Evolutionary conservation across 2,797 vertebrate species (phyloP).

Genomic region (Crax fasciolata): DNA sequence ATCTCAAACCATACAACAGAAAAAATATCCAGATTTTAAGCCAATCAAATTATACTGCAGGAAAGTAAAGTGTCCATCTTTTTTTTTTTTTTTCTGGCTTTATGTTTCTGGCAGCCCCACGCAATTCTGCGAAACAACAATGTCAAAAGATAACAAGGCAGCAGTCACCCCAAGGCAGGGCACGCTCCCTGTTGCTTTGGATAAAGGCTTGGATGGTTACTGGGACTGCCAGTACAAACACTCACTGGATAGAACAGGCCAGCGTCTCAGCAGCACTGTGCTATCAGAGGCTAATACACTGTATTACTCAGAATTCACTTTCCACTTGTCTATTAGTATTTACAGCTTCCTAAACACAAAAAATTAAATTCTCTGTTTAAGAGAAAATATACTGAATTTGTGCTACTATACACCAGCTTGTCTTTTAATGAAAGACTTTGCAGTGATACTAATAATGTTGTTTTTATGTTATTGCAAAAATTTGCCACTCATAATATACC

Average conservation of each 20-base stretch:
- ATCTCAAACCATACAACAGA: not conserved
- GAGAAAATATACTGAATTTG: not conserved
- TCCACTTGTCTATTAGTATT: not conserved
- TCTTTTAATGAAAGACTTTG: not conserved
- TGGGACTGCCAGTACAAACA: not conserved
- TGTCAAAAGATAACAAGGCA: slow-evolving; percentile 32
- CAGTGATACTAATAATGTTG: not conserved
- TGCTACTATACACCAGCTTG: not conserved
- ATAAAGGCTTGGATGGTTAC: not conserved
- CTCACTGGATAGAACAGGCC: not conserved
- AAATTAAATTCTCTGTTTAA: not conserved
- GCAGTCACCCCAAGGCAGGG: not conserved
- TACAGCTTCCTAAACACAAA: not conserved
- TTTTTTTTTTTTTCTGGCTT: not conserved
- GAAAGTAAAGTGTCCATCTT: not conserved
- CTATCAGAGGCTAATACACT: not conserved
- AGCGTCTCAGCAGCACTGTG: not conserved
- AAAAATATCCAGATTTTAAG: not conserved
- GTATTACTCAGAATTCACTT: not conserved
- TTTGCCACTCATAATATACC: not conserved
- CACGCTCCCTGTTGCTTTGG: not conserved
- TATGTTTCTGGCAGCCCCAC: not conserved
- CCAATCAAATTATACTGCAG: not conserved
- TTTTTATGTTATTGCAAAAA: not conserved
- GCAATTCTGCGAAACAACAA: slow-evolving; percentile 47